Evolutionary conservation across 30 jellyfish, hydroid and myxozoan genomes (phyloP).

Genomic region (Rhopilema esculentum): DNA sequence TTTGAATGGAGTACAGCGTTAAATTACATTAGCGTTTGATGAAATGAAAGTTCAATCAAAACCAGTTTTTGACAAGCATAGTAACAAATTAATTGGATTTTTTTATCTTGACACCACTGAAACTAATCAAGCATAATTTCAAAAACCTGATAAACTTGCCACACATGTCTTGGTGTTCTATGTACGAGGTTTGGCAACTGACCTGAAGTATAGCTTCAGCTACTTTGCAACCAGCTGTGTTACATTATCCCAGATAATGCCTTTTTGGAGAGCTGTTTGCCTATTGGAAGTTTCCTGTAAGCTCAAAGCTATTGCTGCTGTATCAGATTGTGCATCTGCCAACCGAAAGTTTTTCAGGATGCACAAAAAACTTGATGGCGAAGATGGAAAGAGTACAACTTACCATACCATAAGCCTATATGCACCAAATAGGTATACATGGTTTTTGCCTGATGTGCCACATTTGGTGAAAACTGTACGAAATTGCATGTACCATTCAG

Average conservation of each 20-base stretch:
- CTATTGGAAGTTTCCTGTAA: conserved; percentile 23
- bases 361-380: conserved; percentile 8
- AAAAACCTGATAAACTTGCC: conserved; percentile 33
- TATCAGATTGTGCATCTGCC: conserved; percentile 74
- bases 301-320: conserved; percentile 24
- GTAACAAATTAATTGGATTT: conserved; percentile 65
- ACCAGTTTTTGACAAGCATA: conserved; percentile 68
- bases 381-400: neutral
- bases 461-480: conserved; percentile 40
- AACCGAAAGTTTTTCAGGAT: conserved; percentile 59
- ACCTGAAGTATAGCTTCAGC: neutral
- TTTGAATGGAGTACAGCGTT: neutral
- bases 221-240: conserved; percentile 29
- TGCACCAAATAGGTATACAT: conserved; percentile 28
- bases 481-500: conserved; percentile 42
- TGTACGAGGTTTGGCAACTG: conserved; percentile 22
- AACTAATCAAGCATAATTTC: conserved; percentile 38
- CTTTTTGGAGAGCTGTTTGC: conserved; percentile 65
- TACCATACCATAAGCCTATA: conserved; percentile 13
- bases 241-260: conserved; percentile 6
- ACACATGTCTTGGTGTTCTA: conserved; percentile 32
- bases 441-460: conserved; percentile 40
- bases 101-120: conserved; percentile 57
- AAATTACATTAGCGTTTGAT: conserved; percentile 5
- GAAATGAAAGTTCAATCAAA: conserved; percentile 61